These are phyloP conservation scores for Xestia sexstrigata DNA, from an alignment of 2,888 invertebrate genomes.

Conservation along the genomic window DNA sequence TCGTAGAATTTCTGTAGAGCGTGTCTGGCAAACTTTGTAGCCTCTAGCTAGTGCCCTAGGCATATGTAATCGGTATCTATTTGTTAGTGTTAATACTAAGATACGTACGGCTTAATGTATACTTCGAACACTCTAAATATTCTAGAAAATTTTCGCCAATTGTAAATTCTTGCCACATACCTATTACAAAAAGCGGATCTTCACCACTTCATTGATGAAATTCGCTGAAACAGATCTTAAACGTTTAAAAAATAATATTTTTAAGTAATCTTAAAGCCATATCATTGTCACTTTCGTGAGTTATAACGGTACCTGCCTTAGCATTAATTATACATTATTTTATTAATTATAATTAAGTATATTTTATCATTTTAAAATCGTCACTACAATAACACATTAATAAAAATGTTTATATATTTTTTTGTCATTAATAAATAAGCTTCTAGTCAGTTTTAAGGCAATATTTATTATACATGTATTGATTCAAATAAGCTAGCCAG, in stretches of 20 bases:
- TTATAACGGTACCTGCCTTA: slow-evolving; percentile 66
- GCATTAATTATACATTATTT: slow-evolving; percentile 50
- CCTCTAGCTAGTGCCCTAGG: slow-evolving; percentile 5
- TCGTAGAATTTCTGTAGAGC: background rate
- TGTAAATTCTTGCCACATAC: slow-evolving; percentile 9
- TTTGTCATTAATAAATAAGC: slow-evolving; percentile 13
- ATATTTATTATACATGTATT: background rate
- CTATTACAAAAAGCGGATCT: background rate
- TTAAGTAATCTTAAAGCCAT: slow-evolving; percentile 45
- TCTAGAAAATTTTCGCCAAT: background rate
- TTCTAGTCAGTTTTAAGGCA: slow-evolving; percentile 44
- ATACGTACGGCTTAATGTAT: slow-evolving; percentile 16
- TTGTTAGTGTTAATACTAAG: background rate
- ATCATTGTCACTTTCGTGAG: slow-evolving; percentile 58
- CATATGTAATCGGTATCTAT: slow-evolving; percentile 3
- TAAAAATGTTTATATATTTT: background rate
- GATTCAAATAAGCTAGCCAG: slow-evolving; percentile 2
- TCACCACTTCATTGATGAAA: slow-evolving; percentile 1
- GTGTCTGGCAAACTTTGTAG: background rate
- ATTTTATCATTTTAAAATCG: slow-evolving; percentile 17
- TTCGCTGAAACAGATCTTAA: background rate
- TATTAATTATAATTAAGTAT: slow-evolving; percentile 4
- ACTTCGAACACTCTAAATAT: slow-evolving; percentile 29
- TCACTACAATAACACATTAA: slow-evolving; percentile 25
- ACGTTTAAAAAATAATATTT: background rate